These are phyloP conservation scores for Vicugna pacos DNA, from an alignment of 2,113 vertebrate species.

Conservation along the genomic window DNA sequence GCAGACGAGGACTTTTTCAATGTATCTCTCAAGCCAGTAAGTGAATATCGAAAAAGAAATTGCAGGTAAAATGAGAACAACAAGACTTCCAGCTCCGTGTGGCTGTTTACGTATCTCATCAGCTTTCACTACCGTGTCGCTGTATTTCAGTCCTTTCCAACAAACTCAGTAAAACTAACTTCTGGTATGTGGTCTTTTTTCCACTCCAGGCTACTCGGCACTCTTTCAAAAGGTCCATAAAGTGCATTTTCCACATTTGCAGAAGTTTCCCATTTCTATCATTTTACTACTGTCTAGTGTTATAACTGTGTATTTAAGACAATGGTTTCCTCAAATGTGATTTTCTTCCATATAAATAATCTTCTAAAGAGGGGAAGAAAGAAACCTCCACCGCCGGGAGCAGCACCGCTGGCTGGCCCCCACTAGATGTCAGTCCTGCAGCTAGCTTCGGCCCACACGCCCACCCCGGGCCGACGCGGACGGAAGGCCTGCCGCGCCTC, in stretches of 20 bases:
- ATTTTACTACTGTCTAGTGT: not conserved
- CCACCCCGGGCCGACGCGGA: conserved; percentile 17
- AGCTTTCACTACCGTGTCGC: not conserved
- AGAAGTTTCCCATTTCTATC: not conserved
- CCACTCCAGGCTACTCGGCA: not conserved
- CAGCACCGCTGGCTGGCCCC: conserved; percentile 77
- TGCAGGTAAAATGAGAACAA: not conserved
- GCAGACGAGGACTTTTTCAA: not conserved
- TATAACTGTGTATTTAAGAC: not conserved
- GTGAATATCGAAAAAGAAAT: not conserved
- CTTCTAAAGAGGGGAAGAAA: not conserved
- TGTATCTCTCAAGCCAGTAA: not conserved
- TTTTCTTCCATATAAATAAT: not conserved
- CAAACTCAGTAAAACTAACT: not conserved
- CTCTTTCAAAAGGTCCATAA: not conserved
- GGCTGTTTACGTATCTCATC: not conserved
- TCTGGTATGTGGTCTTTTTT: not conserved
- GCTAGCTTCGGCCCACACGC: conserved; percentile 76
- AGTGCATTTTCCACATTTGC: not conserved
- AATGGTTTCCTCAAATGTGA: not conserved
- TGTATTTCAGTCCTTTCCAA: not conserved
- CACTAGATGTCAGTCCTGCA: conserved; percentile 85
- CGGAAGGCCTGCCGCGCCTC: not conserved
- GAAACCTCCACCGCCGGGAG: not conserved
- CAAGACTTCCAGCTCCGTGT: not conserved